A percentile compares a stretch with the other conserved stretches of the same genome.
Evolutionary conservation across 2,113 vertebrate species (phyloP).

Genomic region (Polyodon spathula): DNA sequence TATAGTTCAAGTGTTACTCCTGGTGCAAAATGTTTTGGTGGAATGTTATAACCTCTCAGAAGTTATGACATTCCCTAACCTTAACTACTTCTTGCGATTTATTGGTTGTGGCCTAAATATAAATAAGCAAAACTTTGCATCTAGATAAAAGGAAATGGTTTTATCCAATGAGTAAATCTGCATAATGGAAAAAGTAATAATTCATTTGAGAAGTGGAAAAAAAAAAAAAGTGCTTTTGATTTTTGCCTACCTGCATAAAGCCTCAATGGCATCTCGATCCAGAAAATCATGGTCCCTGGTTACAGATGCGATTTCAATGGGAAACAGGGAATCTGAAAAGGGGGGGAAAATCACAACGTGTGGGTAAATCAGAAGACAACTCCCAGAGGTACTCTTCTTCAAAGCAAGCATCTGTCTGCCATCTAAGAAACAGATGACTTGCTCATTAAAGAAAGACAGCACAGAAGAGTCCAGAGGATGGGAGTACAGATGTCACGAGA

Average conservation of each 20-base stretch:
- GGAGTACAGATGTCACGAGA: neutral
- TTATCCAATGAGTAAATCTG: too few relatives aligned
- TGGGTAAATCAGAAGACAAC: slow-evolving; percentile 16
- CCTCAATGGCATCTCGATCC: slow-evolving; percentile 91
- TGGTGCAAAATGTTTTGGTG: too few relatives aligned
- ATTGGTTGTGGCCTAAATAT: too few relatives aligned
- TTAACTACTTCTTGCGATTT: too few relatives aligned
- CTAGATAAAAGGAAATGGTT: too few relatives aligned
- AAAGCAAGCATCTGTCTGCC: neutral
- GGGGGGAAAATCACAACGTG: slow-evolving; percentile 15
- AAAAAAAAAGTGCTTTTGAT: neutral
- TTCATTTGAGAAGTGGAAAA: too few relatives aligned
- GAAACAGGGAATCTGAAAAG: slow-evolving; percentile 83
- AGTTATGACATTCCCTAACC: too few relatives aligned
- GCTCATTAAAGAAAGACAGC: neutral
- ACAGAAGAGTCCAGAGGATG: neutral
- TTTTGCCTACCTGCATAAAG: slow-evolving; percentile 79
- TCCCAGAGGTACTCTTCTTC: neutral
- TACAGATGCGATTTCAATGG: slow-evolving; percentile 84
- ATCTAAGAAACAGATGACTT: neutral
- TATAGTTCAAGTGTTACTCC: too few relatives aligned
- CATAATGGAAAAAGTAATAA: neutral
- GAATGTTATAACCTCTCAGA: too few relatives aligned
- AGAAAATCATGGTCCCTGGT: slow-evolving; percentile 94
- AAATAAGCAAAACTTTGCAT: too few relatives aligned